Conservation (phyloP, 2,888 invertebrate genomes). For the Sepioteuthis lessoniana region DNA sequence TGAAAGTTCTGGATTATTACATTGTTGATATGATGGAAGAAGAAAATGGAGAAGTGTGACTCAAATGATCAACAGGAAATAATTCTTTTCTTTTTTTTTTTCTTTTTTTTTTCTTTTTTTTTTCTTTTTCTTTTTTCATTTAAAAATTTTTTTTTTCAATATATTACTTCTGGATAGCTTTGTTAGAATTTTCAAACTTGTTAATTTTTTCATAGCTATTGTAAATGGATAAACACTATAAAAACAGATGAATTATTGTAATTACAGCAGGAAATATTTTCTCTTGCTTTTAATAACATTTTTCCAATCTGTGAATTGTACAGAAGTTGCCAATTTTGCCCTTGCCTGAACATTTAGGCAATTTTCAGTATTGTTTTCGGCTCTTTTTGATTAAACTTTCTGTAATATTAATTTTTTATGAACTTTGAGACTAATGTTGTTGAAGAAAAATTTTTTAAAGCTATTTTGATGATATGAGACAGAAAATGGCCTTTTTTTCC, state of each 20-base stretch:
- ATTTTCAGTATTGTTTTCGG: neutral
- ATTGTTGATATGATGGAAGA: slow-evolving; percentile 66
- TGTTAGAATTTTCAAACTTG: too few species aligned
- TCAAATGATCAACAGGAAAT: neutral
- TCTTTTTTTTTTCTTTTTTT: neutral
- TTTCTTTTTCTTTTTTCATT: too few species aligned
- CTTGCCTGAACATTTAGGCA: neutral
- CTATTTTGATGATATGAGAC: slow-evolving; percentile 6
- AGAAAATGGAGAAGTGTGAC: slow-evolving; percentile 50
- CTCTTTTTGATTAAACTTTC: neutral
- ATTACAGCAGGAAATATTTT: neutral
- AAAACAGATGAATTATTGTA: neutral
- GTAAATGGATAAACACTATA: neutral
- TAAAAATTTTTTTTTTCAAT: too few species aligned
- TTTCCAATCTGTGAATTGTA: neutral
- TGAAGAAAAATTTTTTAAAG: neutral
- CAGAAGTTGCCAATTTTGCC: neutral
- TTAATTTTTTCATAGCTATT: neutral
- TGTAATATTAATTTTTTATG: neutral
- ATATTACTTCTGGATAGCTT: too few species aligned
- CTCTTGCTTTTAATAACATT: neutral
- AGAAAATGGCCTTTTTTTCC: neutral
- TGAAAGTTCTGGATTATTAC: slow-evolving; percentile 51
- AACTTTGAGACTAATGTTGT: neutral
- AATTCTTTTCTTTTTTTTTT: neutral